Evolutionary conservation across 2,797 vertebrate genomes (phyloP), one percentile per base, ranked within the genome.

Genomic region (Ambastaia sidthimunki): DNA sequence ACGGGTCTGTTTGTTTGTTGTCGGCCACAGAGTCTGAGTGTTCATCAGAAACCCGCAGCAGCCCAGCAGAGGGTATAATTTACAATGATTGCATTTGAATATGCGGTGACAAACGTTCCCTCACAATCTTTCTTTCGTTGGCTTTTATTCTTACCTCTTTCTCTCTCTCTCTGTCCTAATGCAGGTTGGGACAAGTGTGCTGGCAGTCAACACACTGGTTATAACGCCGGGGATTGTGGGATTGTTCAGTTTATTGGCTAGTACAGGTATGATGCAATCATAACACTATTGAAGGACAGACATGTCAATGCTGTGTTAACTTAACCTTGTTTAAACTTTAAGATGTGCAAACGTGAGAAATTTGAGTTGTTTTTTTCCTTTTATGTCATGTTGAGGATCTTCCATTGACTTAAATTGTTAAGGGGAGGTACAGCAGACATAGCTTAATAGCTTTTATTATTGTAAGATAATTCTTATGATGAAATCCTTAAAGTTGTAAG

Each of bases 61-160:
- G 62, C 71, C 57, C 69, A 74, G 79, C 79, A 34, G 71, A 79
- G 69, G 62, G 62, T 68, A 84, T 85, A 83, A 86, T 83, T 83
- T 63, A 80, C 65, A 73, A 50, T 83, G 85, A 84, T 86, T 86
- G 83, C 83, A 79, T 83, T 84, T 81, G 83, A 79, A 83, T 83
- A 71, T 67, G 28, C 55, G 15, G 59, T 68, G 48, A 57, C 72
- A 57, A 63, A 25, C 28, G 23, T 18, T 70, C 44, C 15, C 3
- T 71, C 25, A 54, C 55, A 34, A 62, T 71, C 52, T 19, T 34
- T 28, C 44, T 70, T 59, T 3, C 7, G 60, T 69, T 31, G 18
- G 21, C 23, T 41, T 71, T 37, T 59, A 44, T 57, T 78, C 65
- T 78, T 80, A 77, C 74, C 47, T 81, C 37, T 52, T 25, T 6